phyloP scores from a whole-genome alignment of 2,888 invertebrate species.

The Phyllotreta cruciferae region DNA sequence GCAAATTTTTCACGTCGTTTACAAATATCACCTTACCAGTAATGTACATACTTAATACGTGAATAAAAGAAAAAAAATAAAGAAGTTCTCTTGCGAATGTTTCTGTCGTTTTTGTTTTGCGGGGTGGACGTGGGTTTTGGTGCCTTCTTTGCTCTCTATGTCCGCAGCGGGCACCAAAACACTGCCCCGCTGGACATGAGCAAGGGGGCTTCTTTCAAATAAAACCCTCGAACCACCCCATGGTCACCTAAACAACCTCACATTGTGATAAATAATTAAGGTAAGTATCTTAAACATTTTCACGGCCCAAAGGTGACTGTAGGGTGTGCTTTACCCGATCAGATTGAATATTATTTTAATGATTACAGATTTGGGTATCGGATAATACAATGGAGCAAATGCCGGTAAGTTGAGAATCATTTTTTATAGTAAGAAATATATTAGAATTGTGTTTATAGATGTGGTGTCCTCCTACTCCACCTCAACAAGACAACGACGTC shows the following conservation, averaged over 20 bases:
- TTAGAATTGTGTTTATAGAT: constrained; percentile 66
- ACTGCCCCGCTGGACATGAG: constrained; percentile 61
- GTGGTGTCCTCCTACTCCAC: constrained; percentile 98
- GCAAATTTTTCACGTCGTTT: constrained; percentile 28
- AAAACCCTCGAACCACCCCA: constrained; percentile 54
- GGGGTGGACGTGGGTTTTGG: constrained; percentile 66
- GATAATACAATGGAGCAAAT: constrained; percentile 74
- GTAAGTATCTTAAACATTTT: not conserved
- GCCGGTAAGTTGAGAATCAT: constrained; percentile 73
- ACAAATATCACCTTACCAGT: constrained; percentile 38
- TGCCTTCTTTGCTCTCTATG: constrained; percentile 62
- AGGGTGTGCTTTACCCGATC: not conserved
- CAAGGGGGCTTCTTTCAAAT: constrained; percentile 60
- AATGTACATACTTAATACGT: constrained; percentile 47
- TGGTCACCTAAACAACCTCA: constrained; percentile 28
- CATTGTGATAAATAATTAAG: not conserved
- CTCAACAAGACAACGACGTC: constrained; percentile 89
- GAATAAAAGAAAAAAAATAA: constrained; percentile 51
- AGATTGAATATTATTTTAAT: constrained; percentile 9
- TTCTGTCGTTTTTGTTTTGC: constrained; percentile 54
- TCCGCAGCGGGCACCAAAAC: constrained; percentile 63
- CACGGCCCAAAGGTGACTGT: constrained; percentile 18
- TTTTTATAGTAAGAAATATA: not conserved
- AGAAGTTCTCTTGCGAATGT: constrained; percentile 61
- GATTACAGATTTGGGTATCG: constrained; percentile 79